phyloP scores from a whole-genome alignment of 2,113 vertebrate genomes.

The Prunella himalayana region DNA sequence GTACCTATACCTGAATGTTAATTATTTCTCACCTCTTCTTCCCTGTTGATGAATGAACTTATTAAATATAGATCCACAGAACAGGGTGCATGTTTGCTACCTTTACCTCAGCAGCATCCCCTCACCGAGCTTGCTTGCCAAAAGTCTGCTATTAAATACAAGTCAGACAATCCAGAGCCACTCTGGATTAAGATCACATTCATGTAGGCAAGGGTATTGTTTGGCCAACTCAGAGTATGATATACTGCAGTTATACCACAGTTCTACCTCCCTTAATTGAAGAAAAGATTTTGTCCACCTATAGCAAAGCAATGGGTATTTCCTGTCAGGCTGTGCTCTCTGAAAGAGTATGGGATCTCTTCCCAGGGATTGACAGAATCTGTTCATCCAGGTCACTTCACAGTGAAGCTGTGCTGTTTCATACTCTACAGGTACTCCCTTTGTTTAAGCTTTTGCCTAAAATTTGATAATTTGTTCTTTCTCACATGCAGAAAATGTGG shows the following conservation, averaged over 20 bases:
- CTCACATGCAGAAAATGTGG: slow-evolving; percentile 69
- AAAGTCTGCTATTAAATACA: neutral
- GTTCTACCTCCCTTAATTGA: neutral
- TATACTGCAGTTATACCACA: neutral
- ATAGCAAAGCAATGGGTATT: neutral
- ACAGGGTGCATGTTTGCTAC: neutral
- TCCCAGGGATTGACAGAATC: neutral
- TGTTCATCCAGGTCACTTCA: neutral
- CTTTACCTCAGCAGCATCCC: neutral
- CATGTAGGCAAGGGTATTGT: neutral
- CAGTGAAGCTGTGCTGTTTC: neutral
- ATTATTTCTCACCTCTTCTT: neutral
- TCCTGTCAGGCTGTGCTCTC: neutral
- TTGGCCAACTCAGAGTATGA: neutral
- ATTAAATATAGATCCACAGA: neutral
- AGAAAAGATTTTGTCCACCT: neutral
- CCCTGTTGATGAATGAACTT: neutral
- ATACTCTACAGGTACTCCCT: neutral
- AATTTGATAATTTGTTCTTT: neutral
- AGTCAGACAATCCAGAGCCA: neutral
- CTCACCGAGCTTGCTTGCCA: neutral
- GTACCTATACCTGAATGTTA: neutral
- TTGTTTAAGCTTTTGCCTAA: neutral
- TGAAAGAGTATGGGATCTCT: neutral
- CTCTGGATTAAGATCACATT: neutral